Conservation (phyloP, 64 coral and sea anemone genomes). For the Pachyseris speciosa region DNA sequence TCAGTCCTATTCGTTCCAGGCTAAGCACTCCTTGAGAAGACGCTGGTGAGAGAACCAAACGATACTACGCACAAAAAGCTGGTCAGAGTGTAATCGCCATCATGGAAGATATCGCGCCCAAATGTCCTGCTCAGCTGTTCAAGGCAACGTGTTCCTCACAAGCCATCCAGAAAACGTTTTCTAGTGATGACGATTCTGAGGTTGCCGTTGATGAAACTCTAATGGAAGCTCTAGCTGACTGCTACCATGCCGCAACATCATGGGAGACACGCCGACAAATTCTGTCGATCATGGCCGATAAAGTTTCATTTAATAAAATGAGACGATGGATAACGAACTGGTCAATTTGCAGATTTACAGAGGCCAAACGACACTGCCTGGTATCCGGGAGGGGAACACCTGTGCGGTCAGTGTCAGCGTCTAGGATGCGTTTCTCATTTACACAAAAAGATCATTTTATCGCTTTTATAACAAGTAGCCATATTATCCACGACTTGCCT, state of each 20-base stretch:
- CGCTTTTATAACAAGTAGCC: constrained; percentile 20
- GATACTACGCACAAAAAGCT: constrained; percentile 56
- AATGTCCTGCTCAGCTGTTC: background rate
- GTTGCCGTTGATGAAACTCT: background rate
- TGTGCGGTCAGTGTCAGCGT: background rate
- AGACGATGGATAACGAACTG: constrained; percentile 12
- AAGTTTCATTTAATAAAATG: constrained; percentile 12
- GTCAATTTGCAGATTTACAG: background rate
- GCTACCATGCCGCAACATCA: constrained; percentile 5
- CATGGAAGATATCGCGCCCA: constrained; percentile 2
- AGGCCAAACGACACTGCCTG: constrained; percentile 7
- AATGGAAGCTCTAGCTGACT: constrained; percentile 3
- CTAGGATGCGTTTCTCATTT: background rate
- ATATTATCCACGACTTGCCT: constrained; percentile 31
- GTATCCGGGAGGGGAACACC: background rate
- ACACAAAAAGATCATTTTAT: constrained; percentile 10
- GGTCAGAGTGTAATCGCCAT: background rate
- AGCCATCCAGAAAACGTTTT: background rate
- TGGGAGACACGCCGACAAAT: constrained; percentile 22
- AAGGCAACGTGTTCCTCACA: background rate
- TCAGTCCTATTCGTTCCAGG: constrained; percentile 56
- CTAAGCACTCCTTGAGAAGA: constrained; percentile 54
- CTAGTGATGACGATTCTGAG: background rate
- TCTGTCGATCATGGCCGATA: constrained; percentile 47
- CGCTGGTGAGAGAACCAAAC: constrained; percentile 55